phyloP scores from a whole-genome alignment of 2,888 invertebrate species.

The Watsonalla cultraria region DNA sequence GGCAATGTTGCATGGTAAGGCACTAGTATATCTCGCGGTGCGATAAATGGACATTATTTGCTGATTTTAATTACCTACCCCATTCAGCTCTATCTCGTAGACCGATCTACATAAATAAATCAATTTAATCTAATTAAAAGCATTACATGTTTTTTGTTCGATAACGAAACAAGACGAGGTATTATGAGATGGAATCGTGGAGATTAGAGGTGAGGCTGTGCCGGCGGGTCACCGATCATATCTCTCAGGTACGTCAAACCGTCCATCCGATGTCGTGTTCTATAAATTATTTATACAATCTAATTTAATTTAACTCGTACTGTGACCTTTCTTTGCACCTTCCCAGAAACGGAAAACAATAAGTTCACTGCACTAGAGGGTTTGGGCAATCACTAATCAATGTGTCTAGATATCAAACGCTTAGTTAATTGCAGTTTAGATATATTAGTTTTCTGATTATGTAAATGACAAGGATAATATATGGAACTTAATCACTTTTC shows the following conservation, averaged over 20 bases:
- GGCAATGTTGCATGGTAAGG: too few relatives aligned
- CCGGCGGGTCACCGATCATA: slow-evolving; percentile 74
- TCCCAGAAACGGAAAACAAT: slow-evolving; percentile 37
- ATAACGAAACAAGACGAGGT: slow-evolving; percentile 71
- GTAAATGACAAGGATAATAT: too few relatives aligned
- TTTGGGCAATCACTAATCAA: background rate
- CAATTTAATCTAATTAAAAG: slow-evolving; percentile 79
- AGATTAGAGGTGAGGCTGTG: slow-evolving; percentile 66
- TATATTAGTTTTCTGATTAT: too few relatives aligned
- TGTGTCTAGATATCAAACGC: too few relatives aligned
- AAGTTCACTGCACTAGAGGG: slow-evolving; percentile 11
- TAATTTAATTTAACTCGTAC: slow-evolving; percentile 72
- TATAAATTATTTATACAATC: slow-evolving; percentile 74
- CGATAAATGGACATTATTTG: slow-evolving; percentile 53
- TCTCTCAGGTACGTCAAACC: slow-evolving; percentile 68
- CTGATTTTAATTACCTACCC: slow-evolving; percentile 68
- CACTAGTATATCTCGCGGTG: background rate
- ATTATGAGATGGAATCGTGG: slow-evolving; percentile 70
- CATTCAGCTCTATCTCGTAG: slow-evolving; percentile 52
- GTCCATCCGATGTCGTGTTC: slow-evolving; percentile 68
- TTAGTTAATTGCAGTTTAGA: too few relatives aligned
- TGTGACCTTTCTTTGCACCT: slow-evolving; percentile 69
- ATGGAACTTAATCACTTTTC: too few relatives aligned
- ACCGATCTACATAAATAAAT: slow-evolving; percentile 70
- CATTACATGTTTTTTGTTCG: slow-evolving; percentile 76